These are phyloP conservation scores for Acanthochromis polyacanthus DNA, from an alignment of 2,113 vertebrate species.

Conservation along the genomic window DNA sequence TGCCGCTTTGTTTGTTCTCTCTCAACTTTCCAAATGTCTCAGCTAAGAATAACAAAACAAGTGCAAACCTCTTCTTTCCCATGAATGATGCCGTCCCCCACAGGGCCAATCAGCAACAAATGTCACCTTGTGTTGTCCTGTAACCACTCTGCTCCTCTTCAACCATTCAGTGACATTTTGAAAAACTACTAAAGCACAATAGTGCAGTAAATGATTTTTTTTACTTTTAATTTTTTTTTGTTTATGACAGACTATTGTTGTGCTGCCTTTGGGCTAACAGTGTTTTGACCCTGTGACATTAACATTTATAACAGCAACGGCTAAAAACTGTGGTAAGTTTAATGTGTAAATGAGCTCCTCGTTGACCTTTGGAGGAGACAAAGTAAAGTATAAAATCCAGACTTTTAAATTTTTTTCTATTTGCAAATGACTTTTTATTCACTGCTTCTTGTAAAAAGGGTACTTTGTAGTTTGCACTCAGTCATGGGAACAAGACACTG, in stretches of 20 bases:
- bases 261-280: not conserved
- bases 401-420: not conserved
- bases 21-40: conserved; percentile 11
- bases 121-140: conserved; percentile 31
- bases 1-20: conserved; percentile 19
- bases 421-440: conserved; percentile 6
- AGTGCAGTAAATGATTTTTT: not conserved
- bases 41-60: conserved; percentile 49
- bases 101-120: conserved; percentile 56
- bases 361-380: conserved; percentile 10
- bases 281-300: not conserved
- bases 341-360: not conserved
- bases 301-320: not conserved
- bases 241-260: not conserved
- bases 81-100: conserved; percentile 24
- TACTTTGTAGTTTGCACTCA: conserved; percentile 17
- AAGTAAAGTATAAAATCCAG: not conserved
- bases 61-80: conserved; percentile 14
- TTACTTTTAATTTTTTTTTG: not conserved
- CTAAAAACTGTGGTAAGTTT: not conserved
- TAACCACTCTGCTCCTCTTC: not conserved
- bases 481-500: conserved; percentile 2
- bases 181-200: not conserved
- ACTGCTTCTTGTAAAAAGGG: conserved; percentile 10
- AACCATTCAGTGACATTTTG: conserved; percentile 34